These are phyloP conservation scores for Botia kubotai DNA, from an alignment of 2,797 vertebrate species.

Conservation along the genomic window DNA sequence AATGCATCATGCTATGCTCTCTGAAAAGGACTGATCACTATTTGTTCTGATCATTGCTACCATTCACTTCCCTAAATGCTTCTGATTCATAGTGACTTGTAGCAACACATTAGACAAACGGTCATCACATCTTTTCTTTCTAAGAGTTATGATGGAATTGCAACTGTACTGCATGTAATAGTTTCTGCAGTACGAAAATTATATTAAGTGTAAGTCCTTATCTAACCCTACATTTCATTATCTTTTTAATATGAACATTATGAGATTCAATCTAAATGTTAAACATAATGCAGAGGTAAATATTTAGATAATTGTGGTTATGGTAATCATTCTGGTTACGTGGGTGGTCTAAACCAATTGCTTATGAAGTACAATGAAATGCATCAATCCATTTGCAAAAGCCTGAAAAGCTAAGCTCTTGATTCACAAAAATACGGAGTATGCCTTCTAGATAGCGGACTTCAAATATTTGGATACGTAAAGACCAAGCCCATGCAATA, in stretches of 20 bases:
- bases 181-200: slow-evolving; percentile 12
- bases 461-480: too few species aligned
- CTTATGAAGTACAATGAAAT: not conserved
- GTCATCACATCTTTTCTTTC: slow-evolving; percentile 53
- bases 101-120: slow-evolving; percentile 59
- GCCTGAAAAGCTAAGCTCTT: not conserved
- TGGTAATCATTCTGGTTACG: not conserved
- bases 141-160: slow-evolving; percentile 16
- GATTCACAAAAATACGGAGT: not conserved
- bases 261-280: not conserved
- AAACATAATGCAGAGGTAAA: not conserved
- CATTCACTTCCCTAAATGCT: slow-evolving; percentile 63
- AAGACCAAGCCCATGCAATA: not conserved
- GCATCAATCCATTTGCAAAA: not conserved
- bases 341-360: not conserved
- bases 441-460: too few species aligned
- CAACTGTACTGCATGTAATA: slow-evolving; percentile 31
- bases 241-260: not conserved
- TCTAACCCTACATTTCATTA: not conserved
- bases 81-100: slow-evolving; percentile 59
- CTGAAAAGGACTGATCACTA: slow-evolving; percentile 65
- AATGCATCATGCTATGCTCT: slow-evolving; percentile 52
- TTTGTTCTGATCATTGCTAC: slow-evolving; percentile 64
- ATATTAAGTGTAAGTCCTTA: not conserved
- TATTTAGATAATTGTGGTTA: not conserved